Evolutionary conservation across 37 sponge, comb jelly and placozoan species (phyloP).

Genomic region (Bolinopsis microptera): DNA sequence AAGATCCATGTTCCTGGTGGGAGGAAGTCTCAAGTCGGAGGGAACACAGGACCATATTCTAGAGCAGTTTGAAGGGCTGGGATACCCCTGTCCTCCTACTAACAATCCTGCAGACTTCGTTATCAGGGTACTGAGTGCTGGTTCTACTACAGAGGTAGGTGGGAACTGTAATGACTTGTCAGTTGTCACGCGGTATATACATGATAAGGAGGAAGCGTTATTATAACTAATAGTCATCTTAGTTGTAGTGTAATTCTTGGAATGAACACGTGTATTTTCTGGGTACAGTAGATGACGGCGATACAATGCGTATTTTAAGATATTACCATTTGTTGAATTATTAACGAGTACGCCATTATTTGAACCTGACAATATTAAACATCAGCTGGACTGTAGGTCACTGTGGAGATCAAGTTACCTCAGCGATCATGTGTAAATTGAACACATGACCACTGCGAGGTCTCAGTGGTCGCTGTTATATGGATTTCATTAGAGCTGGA

Average conservation of each 20-base stretch:
- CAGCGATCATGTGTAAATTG: not conserved
- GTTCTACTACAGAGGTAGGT: slow-evolving; percentile 30
- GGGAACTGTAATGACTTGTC: too few species aligned
- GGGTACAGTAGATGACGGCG: not conserved
- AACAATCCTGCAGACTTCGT: slow-evolving; percentile 62
- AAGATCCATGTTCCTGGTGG: slow-evolving; percentile 49
- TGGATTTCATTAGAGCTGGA: not conserved
- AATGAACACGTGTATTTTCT: not conserved
- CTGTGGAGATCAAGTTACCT: not conserved
- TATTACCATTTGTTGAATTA: too few species aligned
- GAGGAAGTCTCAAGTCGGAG: slow-evolving; percentile 57
- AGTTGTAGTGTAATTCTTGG: not conserved
- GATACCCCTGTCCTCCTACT: slow-evolving; percentile 59
- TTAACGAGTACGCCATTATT: too few species aligned
- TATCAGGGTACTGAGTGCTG: slow-evolving; percentile 23
- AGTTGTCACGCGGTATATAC: too few species aligned
- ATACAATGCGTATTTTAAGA: not conserved
- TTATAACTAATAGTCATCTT: too few species aligned
- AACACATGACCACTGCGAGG: too few species aligned
- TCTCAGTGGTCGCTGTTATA: not conserved
- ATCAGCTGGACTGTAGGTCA: too few species aligned
- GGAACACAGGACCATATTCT: slow-evolving; percentile 31
- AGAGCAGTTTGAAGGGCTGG: slow-evolving; percentile 29
- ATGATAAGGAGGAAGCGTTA: too few species aligned
- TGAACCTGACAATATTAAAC: too few species aligned